Base-by-base conservation (phyloP, 1,140 invertebrate genomes). In the Panagrolaimus sp. region DNA sequence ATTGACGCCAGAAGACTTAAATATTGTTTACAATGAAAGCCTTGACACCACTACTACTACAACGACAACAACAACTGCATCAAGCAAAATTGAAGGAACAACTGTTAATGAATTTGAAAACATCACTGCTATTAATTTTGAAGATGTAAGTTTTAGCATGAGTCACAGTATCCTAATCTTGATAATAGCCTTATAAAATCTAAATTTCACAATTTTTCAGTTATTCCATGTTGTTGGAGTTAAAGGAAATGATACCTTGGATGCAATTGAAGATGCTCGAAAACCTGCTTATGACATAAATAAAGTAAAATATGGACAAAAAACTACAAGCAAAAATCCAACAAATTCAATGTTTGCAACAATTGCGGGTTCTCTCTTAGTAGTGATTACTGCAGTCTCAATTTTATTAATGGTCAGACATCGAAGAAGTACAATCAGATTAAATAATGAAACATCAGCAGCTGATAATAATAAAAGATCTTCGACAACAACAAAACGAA, bases 211-310 rank as follows among this genome's bases (percentile, higher is more conserved):
- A 17, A n/a, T 8, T 46, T 26, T 32, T 17, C 70, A 72, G 69
- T 38, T 73, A 24, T 38, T 48, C 5, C 21, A 70, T 28, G 9
- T 71, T 10, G 48, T 71, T 28, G 70, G 70, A n/a, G 63, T 45
- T 9, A 28, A 62, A 43, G 43, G 44, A 26, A 71, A 70, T 14
- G 58, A 68, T n/a, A 70, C 62, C 12, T 21, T 48, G 15, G 44
- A 68, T 43, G 43, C 21, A 44, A 73, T 43, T 45, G 44, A 32
- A 28, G 75, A 76, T 55, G 77, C 32, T 32, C 32, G 48, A 5
- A 76, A 78, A 66, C 75, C 75, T 2, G 72, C 32, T 24, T 76
- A 76, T 46, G 77, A 76, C 28, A 76, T 76, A 21, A 76, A 76
- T 38, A 48, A 72, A 48, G 66, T 76, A 8, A 63, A 68, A 58